Evolutionary conservation across 2,113 vertebrate genomes (phyloP), one percentile per base, ranked within the genome.

Genomic region (Nothocercus julius): DNA sequence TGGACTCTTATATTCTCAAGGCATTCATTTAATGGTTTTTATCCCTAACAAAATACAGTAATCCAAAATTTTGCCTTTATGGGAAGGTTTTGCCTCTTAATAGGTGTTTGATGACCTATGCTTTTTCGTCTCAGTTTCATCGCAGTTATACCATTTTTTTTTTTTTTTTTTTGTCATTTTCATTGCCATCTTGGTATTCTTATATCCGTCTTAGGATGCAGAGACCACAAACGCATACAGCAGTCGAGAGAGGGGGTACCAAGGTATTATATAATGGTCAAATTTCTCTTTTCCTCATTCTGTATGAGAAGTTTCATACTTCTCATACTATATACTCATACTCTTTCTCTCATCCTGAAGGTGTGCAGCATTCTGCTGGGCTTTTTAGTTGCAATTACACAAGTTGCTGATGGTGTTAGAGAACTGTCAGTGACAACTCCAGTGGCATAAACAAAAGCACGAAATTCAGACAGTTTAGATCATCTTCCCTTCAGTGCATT

Each of bases 191-290:
- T 79, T 49, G 82, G 13, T 5, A 47, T 7, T 67, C 7, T 32
- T 11, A 0, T 7, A 1, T 21, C 28, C 22, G 76, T 34, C 36
- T 53, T 73, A 36, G 36, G 36, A 28, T 64, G 9, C 3, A 47
- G 30, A 58, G 54, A 18, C 9, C 54, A 58, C 30, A 58, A 58
- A 58, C 32, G 9, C 28, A 58, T 30, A 58, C 16, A 58, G 17
- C 62, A 51, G 5, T 42, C 1, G 0, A 56, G 28, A 72, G 18
- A 54, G 4, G 2, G 1, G 74, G 7, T 6, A 25, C 56, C 73
- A 34, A 68, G 10, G 6, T 13, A 73, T 47, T 36, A 42, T 21
- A 20, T 4, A 47, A 15, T 10, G 5, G 8, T 4, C 81, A 89
- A 92, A 78, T 58, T 82, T 67, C 10, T 13, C 20, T 68, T 42